A percentile compares a stretch with the other conserved stretches of the same genome.
These are phyloP conservation scores for Syrmaticus mikado DNA, from an alignment of 2,113 vertebrate genomes.

Conservation along the genomic window DNA sequence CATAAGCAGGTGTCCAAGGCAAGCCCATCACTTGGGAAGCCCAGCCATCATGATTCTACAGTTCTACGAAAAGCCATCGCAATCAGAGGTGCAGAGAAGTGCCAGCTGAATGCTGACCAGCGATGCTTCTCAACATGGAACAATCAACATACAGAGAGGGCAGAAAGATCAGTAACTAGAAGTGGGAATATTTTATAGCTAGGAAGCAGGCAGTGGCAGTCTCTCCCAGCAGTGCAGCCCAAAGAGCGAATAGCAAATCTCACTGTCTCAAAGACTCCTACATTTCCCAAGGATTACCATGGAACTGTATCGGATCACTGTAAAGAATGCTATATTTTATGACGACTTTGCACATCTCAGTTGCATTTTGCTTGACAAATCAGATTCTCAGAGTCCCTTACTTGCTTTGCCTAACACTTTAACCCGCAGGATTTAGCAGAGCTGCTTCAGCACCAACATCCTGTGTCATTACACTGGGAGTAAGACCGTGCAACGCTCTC, in stretches of 20 bases:
- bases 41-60: neutral
- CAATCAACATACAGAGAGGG: neutral
- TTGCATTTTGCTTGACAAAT: neutral
- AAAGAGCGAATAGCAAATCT: neutral
- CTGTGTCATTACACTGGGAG: neutral
- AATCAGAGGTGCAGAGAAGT: neutral
- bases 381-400: neutral
- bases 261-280: neutral
- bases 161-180: neutral
- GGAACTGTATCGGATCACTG: neutral
- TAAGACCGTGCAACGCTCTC: neutral
- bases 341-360: neutral
- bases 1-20: neutral
- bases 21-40: too few species aligned
- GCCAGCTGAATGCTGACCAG: accelerated
- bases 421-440: neutral
- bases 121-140: neutral
- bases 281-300: neutral
- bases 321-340: neutral
- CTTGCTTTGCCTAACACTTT: neutral
- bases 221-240: neutral
- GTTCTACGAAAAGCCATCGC: neutral
- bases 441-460: neutral
- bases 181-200: neutral
- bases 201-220: neutral